Conservation (phyloP, 2,888 invertebrate genomes). For the Doris montereyensis region DNA sequence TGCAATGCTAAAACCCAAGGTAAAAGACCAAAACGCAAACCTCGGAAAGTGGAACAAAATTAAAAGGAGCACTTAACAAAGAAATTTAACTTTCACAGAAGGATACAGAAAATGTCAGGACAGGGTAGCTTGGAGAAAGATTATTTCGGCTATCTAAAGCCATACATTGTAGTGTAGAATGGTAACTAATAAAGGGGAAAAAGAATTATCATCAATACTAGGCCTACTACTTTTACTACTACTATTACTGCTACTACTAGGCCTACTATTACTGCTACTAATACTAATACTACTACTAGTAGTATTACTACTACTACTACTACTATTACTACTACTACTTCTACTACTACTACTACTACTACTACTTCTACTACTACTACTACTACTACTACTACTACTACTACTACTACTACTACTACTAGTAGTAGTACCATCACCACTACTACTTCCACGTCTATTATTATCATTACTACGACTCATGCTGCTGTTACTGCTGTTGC, state of each 20-base stretch:
- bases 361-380: slow-evolving; percentile 23
- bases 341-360: slow-evolving; percentile 21
- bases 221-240: not conserved
- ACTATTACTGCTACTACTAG: not conserved
- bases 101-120: too few species aligned
- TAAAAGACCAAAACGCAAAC: too few species aligned
- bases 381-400: slow-evolving; percentile 24
- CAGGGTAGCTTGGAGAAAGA: too few species aligned
- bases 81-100: too few species aligned
- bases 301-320: not conserved
- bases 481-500: slow-evolving; percentile 2
- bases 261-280: not conserved
- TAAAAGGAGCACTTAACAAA: too few species aligned
- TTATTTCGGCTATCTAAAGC: too few species aligned
- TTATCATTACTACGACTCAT: slow-evolving; percentile 3
- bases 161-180: too few species aligned
- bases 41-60: too few species aligned
- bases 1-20: too few species aligned
- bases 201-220: too few species aligned
- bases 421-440: not conserved
- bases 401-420: slow-evolving; percentile 24
- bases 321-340: not conserved
- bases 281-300: not conserved
- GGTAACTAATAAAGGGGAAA: too few species aligned
- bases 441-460: not conserved